A percentile compares a stretch with the other conserved stretches of the same genome.
These are phyloP conservation scores for Cyprinodon tularosa DNA, from an alignment of 2,113 vertebrate genomes.

Conservation along the genomic window DNA sequence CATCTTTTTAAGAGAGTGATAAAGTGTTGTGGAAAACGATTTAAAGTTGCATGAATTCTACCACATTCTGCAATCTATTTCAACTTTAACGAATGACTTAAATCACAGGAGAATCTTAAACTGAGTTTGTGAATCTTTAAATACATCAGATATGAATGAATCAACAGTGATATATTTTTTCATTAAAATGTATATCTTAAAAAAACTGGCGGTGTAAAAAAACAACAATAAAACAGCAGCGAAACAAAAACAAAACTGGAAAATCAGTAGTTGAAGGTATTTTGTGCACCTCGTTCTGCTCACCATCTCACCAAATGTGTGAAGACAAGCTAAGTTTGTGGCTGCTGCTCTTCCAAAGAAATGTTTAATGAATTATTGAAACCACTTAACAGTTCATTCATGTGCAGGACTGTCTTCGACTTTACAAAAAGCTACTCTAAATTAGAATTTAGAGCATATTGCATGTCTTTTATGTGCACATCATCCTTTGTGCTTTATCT, in stretches of 20 bases:
- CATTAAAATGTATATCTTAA: slow-evolving; percentile 25
- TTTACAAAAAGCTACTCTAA: slow-evolving; percentile 45
- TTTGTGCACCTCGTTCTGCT: slow-evolving; percentile 17
- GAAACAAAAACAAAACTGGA: slow-evolving; percentile 12
- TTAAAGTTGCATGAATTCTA: too few relatives aligned
- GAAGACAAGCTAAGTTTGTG: slow-evolving; percentile 45
- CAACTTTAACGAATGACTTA: too few relatives aligned
- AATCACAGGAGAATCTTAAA: slow-evolving; percentile 7
- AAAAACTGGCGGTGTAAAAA: slow-evolving; percentile 14
- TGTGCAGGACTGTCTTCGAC: slow-evolving; percentile 25
- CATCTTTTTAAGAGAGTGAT: too few relatives aligned
- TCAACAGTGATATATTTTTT: slow-evolving; percentile 12
- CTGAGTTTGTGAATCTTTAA: slow-evolving; percentile 17
- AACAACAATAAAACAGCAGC: too few relatives aligned
- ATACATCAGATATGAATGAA: slow-evolving; percentile 39
- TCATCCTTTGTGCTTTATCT: not conserved
- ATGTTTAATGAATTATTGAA: slow-evolving; percentile 71
- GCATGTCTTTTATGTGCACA: not conserved
- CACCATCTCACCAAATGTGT: slow-evolving; percentile 26
- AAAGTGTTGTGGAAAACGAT: too few relatives aligned
- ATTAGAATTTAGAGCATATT: slow-evolving; percentile 10
- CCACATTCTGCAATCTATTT: too few relatives aligned
- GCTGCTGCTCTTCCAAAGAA: slow-evolving; percentile 55
- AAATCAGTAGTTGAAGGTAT: not conserved
- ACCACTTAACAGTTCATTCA: slow-evolving; percentile 63